Evolutionary conservation across 1,140 invertebrate species (phyloP).

Genomic region (Drosophila saltans): DNA sequence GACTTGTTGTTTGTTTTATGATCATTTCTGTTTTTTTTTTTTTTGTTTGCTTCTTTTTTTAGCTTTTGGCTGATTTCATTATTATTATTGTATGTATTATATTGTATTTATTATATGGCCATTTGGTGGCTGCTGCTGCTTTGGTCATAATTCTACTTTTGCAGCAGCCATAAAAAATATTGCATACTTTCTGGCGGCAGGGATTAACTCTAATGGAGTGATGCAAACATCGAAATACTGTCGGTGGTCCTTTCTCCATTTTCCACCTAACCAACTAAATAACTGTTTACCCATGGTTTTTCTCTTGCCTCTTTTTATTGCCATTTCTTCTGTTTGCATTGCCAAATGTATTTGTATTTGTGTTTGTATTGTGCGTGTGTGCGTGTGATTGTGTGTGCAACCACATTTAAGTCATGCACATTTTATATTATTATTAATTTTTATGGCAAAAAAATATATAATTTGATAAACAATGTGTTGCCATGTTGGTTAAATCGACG

Average conservation of each 20-base stretch:
- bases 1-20: constrained; percentile 66
- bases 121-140: constrained; percentile 42
- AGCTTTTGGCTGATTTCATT: constrained; percentile 65
- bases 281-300: constrained; percentile 3
- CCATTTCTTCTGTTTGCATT: constrained; percentile 33
- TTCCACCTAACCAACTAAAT: constrained; percentile 3
- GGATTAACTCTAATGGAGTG: constrained; percentile 74
- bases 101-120: constrained; percentile 50
- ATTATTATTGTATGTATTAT: constrained; percentile 55
- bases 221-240: constrained; percentile 14
- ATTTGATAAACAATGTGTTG: constrained; percentile 8
- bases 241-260: background rate
- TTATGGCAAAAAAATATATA: background rate
- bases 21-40: constrained; percentile 11
- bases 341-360: constrained; percentile 35
- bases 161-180: constrained; percentile 40
- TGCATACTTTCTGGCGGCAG: constrained; percentile 60
- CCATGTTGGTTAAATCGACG: constrained; percentile 4
- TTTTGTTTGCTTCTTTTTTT: constrained; percentile 25
- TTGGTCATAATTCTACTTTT: constrained; percentile 2
- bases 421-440: constrained; percentile 11
- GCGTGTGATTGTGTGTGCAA: background rate
- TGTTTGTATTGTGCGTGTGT: constrained; percentile 17
- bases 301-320: background rate
- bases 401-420: constrained; percentile 8